Evolutionary conservation across 2,113 vertebrate genomes (phyloP).

Genomic region (Misgurnus mizolepis): DNA sequence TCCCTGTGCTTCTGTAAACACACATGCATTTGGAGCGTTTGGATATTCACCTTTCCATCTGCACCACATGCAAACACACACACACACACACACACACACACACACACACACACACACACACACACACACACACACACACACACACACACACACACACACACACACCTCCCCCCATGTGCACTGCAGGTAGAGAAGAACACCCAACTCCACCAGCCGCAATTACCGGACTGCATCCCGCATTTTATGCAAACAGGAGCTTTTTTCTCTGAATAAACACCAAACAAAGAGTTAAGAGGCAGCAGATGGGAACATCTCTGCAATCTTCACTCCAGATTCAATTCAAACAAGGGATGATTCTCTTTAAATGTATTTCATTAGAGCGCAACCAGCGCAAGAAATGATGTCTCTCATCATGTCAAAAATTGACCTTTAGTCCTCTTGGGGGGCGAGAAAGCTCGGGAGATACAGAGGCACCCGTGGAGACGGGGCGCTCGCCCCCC

Average conservation of each 20-base stretch:
- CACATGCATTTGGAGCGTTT: slow-evolving; percentile 52
- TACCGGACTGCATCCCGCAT: slow-evolving; percentile 45
- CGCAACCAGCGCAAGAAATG: slow-evolving; percentile 46
- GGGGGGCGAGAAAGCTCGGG: slow-evolving; percentile 4
- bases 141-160: slow-evolving; percentile 16
- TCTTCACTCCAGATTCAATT: background rate
- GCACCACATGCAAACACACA: background rate
- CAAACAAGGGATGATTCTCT: slow-evolving; percentile 9
- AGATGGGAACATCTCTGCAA: background rate
- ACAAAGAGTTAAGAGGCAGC: slow-evolving; percentile 52
- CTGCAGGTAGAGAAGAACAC: slow-evolving; percentile 48
- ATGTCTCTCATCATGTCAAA: slow-evolving; percentile 63
- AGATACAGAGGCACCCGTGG: slow-evolving; percentile 38
- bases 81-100: slow-evolving; percentile 27
- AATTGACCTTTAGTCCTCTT: slow-evolving; percentile 58
- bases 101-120: slow-evolving; percentile 9
- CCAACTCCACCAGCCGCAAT: slow-evolving; percentile 56
- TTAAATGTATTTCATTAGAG: slow-evolving; percentile 50
- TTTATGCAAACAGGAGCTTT: slow-evolving; percentile 59
- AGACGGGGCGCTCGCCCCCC: slow-evolving; percentile 43
- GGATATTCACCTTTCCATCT: slow-evolving; percentile 39
- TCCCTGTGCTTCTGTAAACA: slow-evolving; percentile 20
- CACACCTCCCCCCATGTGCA: slow-evolving; percentile 19
- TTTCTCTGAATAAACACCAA: slow-evolving; percentile 61
- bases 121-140: slow-evolving; percentile 9